Base-by-base conservation (phyloP, 1,140 invertebrate genomes). In the Alviniconcha marisindica region DNA sequence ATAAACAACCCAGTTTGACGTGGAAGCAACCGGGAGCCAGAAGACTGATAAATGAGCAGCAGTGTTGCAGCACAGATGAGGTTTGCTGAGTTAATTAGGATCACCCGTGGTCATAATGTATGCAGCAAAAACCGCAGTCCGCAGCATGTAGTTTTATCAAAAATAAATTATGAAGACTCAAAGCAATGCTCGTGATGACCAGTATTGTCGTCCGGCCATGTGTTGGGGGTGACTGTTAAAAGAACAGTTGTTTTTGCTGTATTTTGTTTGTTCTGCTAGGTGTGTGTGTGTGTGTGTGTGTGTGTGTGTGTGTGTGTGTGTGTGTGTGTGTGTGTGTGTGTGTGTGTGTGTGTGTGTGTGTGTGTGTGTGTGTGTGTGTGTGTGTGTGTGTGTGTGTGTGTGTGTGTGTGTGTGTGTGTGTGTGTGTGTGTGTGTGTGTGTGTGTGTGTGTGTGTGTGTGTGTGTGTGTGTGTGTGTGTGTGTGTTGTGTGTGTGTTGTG, bases 281-380 rank as follows among this genome's bases (percentile, higher is more conserved):
- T 54, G 10, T 54, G 10, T 54, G 51, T 54, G 12, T 54, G 10
- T 54, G 10, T 54, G 10, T 12, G 10, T 24, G 10, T 54, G 10
- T 12, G 51, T 24, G 51, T 54, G 51, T 54, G 51, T 54, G 51
- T 54, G 51, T 54, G 51, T 54, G 51, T 54, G 51, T 54, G 51
- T 54, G 51, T 54, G 51, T 54, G 51, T 54, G 51, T 54, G 51
- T 54, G 51, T 54, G 51, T 54, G 51, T 54, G 51, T 54, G 51
- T 54, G 51, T 54, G 51, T 54, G 51, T 54, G 51, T 54, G 51
- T 54, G 51, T 54, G 51, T 54, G 51, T 54, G 51, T 54, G 51
- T 54, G 51, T 54, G 51, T 54, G 51, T 54, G 51, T 54, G 51
- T 54, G 51, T 54, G n/a, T n/a, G n/a, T n/a, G n/a, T n/a, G n/a